A percentile compares a stretch with the other conserved stretches of the same genome.
These are phyloP conservation scores for Pammene aurita DNA, from an alignment of 2,888 invertebrate species.

Conservation along the genomic window DNA sequence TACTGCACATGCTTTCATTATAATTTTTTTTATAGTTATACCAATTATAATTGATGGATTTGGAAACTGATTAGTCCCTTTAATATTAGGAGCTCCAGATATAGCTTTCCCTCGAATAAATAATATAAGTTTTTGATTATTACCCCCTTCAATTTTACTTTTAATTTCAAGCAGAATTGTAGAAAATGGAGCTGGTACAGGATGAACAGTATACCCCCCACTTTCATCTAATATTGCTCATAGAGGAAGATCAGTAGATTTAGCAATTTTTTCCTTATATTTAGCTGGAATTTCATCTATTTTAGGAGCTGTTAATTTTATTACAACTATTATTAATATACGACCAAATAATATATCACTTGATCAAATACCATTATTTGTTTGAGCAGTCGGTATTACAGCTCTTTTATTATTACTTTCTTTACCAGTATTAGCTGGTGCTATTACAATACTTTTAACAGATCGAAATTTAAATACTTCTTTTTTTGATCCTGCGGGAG, in stretches of 20 bases:
- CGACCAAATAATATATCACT: conserved; percentile 83
- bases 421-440: conserved; percentile 90
- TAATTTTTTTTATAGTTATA: too few species aligned
- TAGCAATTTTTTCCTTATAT: conserved; percentile 90
- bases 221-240: conserved; percentile 85
- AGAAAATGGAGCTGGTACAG: conserved; percentile 89
- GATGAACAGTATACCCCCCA: conserved; percentile 91
- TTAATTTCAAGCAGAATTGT: conserved; percentile 85
- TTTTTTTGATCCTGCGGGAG: conserved; percentile 91
- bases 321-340: conserved; percentile 89
- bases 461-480: conserved; percentile 92
- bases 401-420: conserved; percentile 85
- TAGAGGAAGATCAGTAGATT: conserved; percentile 87
- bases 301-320: conserved; percentile 91
- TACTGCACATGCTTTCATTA: too few species aligned
- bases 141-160: conserved; percentile 87
- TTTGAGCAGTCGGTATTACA: conserved; percentile 86
- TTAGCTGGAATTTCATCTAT: conserved; percentile 89
- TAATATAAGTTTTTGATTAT: conserved; percentile 92
- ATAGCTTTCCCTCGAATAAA: conserved; percentile 93
- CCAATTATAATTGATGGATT: too few species aligned
- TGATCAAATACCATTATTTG: conserved; percentile 88
- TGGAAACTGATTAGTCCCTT: conserved; percentile 89
- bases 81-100: conserved; percentile 90
- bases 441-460: conserved; percentile 90